A percentile compares a stretch with the other conserved stretches of the same genome.
These are phyloP conservation scores for Alethe castanea DNA, from an alignment of 2,113 vertebrate species.

Conservation along the genomic window DNA sequence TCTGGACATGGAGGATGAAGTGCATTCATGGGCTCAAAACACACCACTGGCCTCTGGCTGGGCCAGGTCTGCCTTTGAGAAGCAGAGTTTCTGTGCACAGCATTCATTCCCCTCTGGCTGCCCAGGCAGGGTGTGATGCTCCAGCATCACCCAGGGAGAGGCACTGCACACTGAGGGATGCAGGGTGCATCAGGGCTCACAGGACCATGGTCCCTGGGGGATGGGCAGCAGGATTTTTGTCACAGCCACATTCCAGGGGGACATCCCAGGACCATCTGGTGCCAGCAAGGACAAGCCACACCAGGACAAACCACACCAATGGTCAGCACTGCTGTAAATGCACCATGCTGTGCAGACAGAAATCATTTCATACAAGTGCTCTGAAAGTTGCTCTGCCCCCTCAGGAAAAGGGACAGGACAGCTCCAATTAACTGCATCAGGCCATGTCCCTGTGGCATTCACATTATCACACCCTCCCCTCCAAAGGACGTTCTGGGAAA, in stretches of 20 bases:
- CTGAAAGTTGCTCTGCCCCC: not conserved
- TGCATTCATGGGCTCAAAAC: not conserved
- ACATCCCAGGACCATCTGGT: not conserved
- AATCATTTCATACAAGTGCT: accelerated
- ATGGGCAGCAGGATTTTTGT: not conserved
- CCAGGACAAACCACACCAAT: not conserved
- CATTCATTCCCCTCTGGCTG: not conserved
- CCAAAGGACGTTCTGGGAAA: not conserved
- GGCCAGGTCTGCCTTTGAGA: not conserved
- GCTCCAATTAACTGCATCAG: not conserved
- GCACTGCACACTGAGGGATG: not conserved
- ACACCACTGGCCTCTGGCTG: not conserved
- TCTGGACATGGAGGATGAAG: not conserved
- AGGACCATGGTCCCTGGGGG: not conserved
- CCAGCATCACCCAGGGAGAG: accelerated
- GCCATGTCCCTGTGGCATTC: not conserved
- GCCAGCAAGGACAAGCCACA: not conserved
- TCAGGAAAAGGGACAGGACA: not conserved
- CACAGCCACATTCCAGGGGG: not conserved
- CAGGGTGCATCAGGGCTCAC: not conserved
- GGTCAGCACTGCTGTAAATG: accelerated
- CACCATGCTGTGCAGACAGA: not conserved
- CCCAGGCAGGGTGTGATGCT: not conserved
- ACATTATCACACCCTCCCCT: not conserved
- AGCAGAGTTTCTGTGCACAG: not conserved